Conservation (phyloP, 2,797 vertebrate species). For the Pipistrellus pygmaeus region DNA sequence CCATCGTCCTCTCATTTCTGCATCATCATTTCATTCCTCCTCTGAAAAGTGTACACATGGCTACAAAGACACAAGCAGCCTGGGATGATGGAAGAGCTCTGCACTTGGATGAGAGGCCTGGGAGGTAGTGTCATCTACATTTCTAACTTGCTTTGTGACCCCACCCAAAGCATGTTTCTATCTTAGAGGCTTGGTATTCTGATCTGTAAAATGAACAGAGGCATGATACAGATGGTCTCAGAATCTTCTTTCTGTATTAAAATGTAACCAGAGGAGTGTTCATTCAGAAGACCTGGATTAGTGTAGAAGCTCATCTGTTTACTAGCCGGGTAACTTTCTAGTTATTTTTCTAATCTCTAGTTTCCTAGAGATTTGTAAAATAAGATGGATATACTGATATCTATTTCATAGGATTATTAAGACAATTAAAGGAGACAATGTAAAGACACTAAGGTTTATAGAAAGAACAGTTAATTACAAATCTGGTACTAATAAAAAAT, state of each 20-base stretch:
- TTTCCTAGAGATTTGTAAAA: not conserved
- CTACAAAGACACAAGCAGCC: not conserved
- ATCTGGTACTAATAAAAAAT: not conserved
- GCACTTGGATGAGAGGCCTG: not conserved
- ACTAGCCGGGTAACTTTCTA: not conserved
- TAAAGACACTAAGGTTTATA: not conserved
- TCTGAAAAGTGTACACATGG: not conserved
- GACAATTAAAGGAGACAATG: not conserved
- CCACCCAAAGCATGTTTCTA: not conserved
- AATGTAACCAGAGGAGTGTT: not conserved
- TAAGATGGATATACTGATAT: not conserved
- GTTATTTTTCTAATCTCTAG: not conserved
- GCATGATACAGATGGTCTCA: not conserved
- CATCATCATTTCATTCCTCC: not conserved
- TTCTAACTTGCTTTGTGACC: not conserved
- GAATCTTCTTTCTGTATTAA: not conserved
- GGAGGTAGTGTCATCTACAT: not conserved
- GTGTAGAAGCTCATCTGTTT: not conserved
- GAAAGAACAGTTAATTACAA: conserved; percentile 17
- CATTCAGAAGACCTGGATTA: not conserved
- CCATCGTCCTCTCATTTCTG: not conserved
- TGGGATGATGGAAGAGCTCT: not conserved
- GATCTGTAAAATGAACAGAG: not conserved
- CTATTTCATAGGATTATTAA: not conserved
- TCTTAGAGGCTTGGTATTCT: not conserved